Conservation (phyloP, 2,888 invertebrate species). For the Hoplodrina ambigua region DNA sequence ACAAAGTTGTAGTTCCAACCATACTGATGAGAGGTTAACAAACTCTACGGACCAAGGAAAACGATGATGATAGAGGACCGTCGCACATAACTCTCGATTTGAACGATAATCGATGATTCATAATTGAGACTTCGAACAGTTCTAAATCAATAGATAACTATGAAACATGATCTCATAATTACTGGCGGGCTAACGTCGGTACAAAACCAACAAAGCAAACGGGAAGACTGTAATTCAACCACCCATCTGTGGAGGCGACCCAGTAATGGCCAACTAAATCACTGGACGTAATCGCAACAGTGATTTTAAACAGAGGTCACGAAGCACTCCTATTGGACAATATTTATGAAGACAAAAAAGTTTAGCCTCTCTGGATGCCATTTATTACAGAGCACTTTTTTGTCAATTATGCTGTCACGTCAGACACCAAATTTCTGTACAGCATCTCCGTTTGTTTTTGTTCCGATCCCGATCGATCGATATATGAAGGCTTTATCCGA, state of each 20-base stretch:
- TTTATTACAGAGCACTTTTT: slow-evolving; percentile 78
- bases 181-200: slow-evolving; percentile 80
- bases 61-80: slow-evolving; percentile 79
- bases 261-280: slow-evolving; percentile 86
- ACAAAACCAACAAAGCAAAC: slow-evolving; percentile 85
- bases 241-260: slow-evolving; percentile 85
- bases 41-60: slow-evolving; percentile 73
- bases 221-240: slow-evolving; percentile 86
- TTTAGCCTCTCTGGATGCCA: slow-evolving; percentile 70
- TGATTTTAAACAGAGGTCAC: slow-evolving; percentile 87
- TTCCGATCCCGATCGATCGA: slow-evolving; percentile 61
- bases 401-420: slow-evolving; percentile 78
- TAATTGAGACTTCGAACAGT: slow-evolving; percentile 86
- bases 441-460: slow-evolving; percentile 73
- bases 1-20: slow-evolving; percentile 65
- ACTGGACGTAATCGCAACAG: slow-evolving; percentile 85
- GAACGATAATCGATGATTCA: slow-evolving; percentile 84
- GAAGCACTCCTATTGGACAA: slow-evolving; percentile 81
- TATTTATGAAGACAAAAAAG: slow-evolving; percentile 85
- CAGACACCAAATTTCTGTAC: slow-evolving; percentile 71
- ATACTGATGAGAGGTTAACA: slow-evolving; percentile 74
- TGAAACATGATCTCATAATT: slow-evolving; percentile 89
- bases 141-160: slow-evolving; percentile 87
- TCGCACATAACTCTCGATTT: slow-evolving; percentile 81
- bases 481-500: slow-evolving; percentile 67